Base-by-base conservation (phyloP, 1,140 invertebrate genomes). In the Penaeus indicus region DNA sequence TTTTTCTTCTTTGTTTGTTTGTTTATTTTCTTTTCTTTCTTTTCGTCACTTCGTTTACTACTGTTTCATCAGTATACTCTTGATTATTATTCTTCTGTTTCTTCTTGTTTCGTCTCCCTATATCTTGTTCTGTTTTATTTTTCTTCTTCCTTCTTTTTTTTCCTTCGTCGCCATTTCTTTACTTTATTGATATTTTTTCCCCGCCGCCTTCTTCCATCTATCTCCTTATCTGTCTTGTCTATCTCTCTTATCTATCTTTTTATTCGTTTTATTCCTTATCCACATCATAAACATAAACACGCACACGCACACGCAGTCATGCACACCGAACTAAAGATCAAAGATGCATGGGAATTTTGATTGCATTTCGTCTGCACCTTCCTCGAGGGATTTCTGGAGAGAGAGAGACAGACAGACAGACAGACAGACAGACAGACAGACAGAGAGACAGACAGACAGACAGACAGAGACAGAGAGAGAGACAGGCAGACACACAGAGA, bases 161-260 rank as follows among this genome's bases (percentile, higher is more conserved):
- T 62, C 19, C 10, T 11, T 83, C 38, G 47, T 60, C 42, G 8
- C 54, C 60, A 22, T 83, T 84, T 75, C 54, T n/a, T 82, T n/a
- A 32, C 22, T 42, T 38, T 77, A 16, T 85, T 19, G 21, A 22
- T 22, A 32, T 27, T 72, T 61, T 21, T 10, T 11, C 22, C 10
- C 82, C 32, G n/a, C 75, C 54, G 7, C 13, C 85, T 85, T n/a
- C 25, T 82, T 88, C 84, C 89, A 32, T 89, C 67, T 89, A 1
- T 89, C 86, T 89, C 61, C 61, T 85, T 61, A 22, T 88, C 42
- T 88, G 22, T 79, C n/a, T 19, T 19, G 21, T 78, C 1, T 78
- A 78, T n/a, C 2, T 22, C 32, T n/a, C 32, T 2, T 19, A 79
- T 22, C 77, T 10, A 22, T 42, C 5, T 32, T 13, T 7, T 3